phyloP scores from a whole-genome alignment of 2,113 vertebrate genomes.

The Phocoena sinus region DNA sequence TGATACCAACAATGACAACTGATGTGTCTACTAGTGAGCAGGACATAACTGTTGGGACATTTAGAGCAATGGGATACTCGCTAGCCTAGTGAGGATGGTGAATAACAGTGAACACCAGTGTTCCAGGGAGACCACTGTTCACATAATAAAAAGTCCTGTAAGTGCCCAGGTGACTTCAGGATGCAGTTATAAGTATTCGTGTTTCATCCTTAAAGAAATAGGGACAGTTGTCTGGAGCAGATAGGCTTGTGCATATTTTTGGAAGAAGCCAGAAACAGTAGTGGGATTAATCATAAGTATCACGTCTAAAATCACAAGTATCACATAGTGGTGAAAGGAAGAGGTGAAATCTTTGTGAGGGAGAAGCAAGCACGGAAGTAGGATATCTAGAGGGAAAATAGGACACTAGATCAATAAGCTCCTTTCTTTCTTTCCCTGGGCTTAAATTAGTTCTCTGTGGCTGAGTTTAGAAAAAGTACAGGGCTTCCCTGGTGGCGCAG shows the following conservation, averaged over 20 bases:
- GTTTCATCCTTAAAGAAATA: not conserved
- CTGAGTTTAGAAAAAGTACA: not conserved
- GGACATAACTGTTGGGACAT: not conserved
- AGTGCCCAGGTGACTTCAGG: not conserved
- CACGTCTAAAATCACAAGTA: too few species aligned
- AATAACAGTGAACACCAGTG: fast-evolving
- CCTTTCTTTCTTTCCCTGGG: not conserved
- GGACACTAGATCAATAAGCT: not conserved
- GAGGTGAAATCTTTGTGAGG: not conserved
- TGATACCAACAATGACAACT: not conserved
- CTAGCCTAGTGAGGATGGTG: not conserved
- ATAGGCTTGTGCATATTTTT: not conserved
- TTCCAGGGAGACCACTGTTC: not conserved
- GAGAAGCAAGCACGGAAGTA: not conserved
- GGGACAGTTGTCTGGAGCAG: not conserved
- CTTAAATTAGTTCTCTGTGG: not conserved
- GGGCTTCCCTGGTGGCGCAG: not conserved
- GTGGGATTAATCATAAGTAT: not conserved
- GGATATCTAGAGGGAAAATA: not conserved
- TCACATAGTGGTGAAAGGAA: not conserved
- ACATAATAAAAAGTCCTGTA: not conserved
- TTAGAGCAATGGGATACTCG: fast-evolving
- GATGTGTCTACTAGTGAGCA: too few species aligned
- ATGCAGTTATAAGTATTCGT: too few species aligned
- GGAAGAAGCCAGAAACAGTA: not conserved